These are phyloP conservation scores for Anguilla pacifica DNA, from an alignment of 2,797 vertebrate species.

Conservation along the genomic window DNA sequence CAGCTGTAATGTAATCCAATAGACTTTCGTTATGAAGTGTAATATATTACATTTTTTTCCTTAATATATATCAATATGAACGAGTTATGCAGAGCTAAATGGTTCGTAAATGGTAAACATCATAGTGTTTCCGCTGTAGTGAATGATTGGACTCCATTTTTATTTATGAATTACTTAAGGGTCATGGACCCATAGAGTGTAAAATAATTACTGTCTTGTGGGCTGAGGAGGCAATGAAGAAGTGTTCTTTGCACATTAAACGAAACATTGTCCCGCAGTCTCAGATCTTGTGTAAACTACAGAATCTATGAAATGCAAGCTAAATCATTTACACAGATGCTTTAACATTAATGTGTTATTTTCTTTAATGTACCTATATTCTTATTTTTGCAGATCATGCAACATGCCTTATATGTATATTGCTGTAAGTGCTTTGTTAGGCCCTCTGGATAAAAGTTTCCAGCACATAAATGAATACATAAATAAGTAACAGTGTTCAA, in stretches of 20 bases:
- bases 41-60: neutral
- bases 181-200: neutral
- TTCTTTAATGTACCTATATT: neutral
- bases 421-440: neutral
- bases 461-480: neutral
- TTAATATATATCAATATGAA: neutral
- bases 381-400: neutral
- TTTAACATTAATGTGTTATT: neutral
- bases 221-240: too few species aligned
- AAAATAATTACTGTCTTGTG: neutral
- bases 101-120: neutral
- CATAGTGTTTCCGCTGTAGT: neutral
- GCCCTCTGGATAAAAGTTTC: slow-evolving; percentile 1
- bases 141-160: neutral
- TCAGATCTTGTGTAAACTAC: too few species aligned
- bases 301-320: neutral
- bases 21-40: neutral
- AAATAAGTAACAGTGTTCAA: neutral
- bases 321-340: neutral
- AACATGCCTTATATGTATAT: neutral
- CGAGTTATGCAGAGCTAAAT: neutral
- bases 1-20: neutral
- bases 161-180: neutral
- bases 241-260: neutral
- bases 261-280: too few species aligned